phyloP scores from a whole-genome alignment of 2,113 vertebrate genomes.

The Eleginops maclovinus region DNA sequence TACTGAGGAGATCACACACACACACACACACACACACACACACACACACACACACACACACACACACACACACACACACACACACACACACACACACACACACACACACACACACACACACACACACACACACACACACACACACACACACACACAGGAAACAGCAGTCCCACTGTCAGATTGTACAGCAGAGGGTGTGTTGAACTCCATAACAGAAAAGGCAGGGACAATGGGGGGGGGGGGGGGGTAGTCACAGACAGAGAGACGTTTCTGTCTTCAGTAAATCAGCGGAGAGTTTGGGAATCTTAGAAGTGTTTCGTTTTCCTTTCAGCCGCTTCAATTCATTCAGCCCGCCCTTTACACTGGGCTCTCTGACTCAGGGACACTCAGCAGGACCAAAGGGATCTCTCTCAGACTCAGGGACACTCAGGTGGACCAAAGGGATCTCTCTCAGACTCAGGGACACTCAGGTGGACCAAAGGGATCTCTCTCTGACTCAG shows the following conservation, averaged over 20 bases:
- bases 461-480: too few relatives aligned
- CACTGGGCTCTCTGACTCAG: too few relatives aligned
- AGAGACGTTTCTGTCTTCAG: not conserved
- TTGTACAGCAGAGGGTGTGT: constrained; percentile 35
- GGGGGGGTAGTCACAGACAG: constrained; percentile 27
- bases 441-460: too few relatives aligned
- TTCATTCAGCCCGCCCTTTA: too few relatives aligned
- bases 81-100: constrained; percentile 1
- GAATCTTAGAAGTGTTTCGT: too few relatives aligned
- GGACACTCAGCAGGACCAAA: too few relatives aligned
- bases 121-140: constrained; percentile 40
- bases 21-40: too few relatives aligned
- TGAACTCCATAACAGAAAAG: constrained; percentile 68
- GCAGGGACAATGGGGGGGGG: constrained; percentile 59
- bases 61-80: not conserved
- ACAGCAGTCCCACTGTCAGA: constrained; percentile 46
- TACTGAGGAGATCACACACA: too few relatives aligned
- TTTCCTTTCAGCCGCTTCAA: too few relatives aligned
- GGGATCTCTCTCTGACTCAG: too few relatives aligned
- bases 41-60: not conserved
- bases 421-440: too few relatives aligned
- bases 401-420: too few relatives aligned
- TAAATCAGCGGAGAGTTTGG: not conserved
- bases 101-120: constrained; percentile 10
- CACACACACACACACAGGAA: constrained; percentile 60